phyloP scores from a whole-genome alignment of 2,113 vertebrate species.

The Pelvicachromis taeniatus region DNA sequence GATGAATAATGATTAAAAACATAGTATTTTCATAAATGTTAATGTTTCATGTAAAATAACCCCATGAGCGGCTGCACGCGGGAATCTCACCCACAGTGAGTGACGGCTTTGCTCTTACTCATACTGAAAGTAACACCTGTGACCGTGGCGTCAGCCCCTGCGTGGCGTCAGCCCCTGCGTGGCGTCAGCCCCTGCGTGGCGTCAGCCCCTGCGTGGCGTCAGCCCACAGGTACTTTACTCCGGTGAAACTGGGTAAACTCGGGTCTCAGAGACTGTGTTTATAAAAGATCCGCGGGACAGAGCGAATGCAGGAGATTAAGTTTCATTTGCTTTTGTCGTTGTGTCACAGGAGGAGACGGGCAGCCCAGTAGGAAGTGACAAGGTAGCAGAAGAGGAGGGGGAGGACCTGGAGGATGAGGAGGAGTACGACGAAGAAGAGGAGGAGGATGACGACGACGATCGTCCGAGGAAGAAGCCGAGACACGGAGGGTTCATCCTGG shows the following conservation, averaged over 20 bases:
- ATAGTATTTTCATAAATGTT: neutral
- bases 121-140: neutral
- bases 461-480: slow-evolving; percentile 85
- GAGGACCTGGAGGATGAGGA: slow-evolving; percentile 84
- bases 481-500: slow-evolving; percentile 88
- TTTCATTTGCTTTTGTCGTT: neutral
- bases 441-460: slow-evolving; percentile 90
- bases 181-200: rapidly evolving
- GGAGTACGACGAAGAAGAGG: slow-evolving; percentile 85
- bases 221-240: neutral
- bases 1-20: neutral
- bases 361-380: slow-evolving; percentile 85
- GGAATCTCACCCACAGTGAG: neutral
- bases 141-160: neutral
- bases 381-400: slow-evolving; percentile 82
- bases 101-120: neutral
- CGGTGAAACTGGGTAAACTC: too few species aligned
- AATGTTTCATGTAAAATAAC: neutral
- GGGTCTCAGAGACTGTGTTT: neutral
- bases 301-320: neutral
- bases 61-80: too few species aligned
- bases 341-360: slow-evolving; percentile 74
- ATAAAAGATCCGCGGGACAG: neutral
- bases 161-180: neutral
- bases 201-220: neutral